These are phyloP conservation scores for Halcyon senegalensis DNA, from an alignment of 2,113 vertebrate species.

Conservation along the genomic window DNA sequence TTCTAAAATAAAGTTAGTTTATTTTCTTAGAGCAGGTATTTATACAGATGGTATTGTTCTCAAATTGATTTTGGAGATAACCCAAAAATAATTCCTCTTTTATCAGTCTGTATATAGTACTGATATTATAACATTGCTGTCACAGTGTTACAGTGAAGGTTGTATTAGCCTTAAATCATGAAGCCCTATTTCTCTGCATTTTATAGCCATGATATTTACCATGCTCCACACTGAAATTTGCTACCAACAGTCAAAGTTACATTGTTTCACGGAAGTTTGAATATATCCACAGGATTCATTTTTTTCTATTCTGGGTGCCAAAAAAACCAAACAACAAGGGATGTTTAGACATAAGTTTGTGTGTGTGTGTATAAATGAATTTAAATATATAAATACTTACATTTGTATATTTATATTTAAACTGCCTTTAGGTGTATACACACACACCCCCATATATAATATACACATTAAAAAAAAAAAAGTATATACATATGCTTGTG, in stretches of 20 bases:
- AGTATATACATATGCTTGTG: neutral
- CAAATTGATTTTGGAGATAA: slow-evolving; percentile 1
- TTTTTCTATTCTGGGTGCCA: neutral
- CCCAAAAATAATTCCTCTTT: slow-evolving; percentile 12
- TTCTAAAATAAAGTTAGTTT: slow-evolving; percentile 25
- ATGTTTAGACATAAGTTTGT: neutral
- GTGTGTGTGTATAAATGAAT: neutral
- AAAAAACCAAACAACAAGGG: neutral
- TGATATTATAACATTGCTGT: neutral
- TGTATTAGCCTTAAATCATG: neutral
- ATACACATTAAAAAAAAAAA: too few species aligned
- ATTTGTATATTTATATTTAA: neutral
- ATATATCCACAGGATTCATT: neutral
- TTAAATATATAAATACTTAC: neutral
- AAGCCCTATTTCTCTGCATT: neutral
- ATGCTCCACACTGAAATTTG: neutral
- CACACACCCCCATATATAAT: neutral
- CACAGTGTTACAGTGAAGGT: neutral
- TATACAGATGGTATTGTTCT: neutral
- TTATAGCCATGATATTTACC: neutral
- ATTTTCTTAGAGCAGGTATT: neutral
- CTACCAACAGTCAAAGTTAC: neutral
- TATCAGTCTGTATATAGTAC: neutral
- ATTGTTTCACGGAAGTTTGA: neutral
- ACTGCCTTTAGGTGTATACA: neutral